These are phyloP conservation scores for Hyperoplus immaculatus DNA, from an alignment of 2,797 vertebrate genomes.

Conservation along the genomic window DNA sequence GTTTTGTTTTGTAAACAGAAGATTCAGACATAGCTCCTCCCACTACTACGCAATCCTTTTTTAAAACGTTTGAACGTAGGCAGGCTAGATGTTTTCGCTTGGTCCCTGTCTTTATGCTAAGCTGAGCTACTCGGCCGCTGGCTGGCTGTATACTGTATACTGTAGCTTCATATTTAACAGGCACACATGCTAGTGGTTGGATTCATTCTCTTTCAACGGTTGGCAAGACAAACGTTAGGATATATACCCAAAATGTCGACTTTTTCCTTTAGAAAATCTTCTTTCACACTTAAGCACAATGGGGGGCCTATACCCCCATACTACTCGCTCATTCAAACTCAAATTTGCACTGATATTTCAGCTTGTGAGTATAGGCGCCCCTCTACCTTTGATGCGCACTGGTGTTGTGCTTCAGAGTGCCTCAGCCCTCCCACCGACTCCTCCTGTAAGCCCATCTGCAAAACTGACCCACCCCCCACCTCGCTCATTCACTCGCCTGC, in stretches of 20 bases:
- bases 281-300: constrained; percentile 26
- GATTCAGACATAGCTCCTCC: too few relatives aligned
- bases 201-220: neutral
- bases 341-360: constrained; percentile 70
- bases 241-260: neutral
- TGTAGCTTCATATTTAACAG: neutral
- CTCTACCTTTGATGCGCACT: constrained; percentile 51
- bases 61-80: neutral
- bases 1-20: too few relatives aligned
- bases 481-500: constrained; percentile 21
- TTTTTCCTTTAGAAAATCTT: neutral
- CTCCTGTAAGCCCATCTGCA: constrained; percentile 74
- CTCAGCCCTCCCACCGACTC: constrained; percentile 52
- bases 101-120: neutral
- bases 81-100: neutral
- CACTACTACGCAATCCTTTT: neutral
- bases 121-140: neutral
- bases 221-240: neutral
- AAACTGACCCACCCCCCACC: constrained; percentile 46
- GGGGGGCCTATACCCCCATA: constrained; percentile 21
- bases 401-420: constrained; percentile 65
- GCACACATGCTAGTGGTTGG: neutral
- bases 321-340: constrained; percentile 43
- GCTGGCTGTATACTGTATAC: neutral
- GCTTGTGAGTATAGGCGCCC: constrained; percentile 37